phyloP scores from a whole-genome alignment of 2,113 vertebrate genomes.

The Daphoenositta chrysoptera region DNA sequence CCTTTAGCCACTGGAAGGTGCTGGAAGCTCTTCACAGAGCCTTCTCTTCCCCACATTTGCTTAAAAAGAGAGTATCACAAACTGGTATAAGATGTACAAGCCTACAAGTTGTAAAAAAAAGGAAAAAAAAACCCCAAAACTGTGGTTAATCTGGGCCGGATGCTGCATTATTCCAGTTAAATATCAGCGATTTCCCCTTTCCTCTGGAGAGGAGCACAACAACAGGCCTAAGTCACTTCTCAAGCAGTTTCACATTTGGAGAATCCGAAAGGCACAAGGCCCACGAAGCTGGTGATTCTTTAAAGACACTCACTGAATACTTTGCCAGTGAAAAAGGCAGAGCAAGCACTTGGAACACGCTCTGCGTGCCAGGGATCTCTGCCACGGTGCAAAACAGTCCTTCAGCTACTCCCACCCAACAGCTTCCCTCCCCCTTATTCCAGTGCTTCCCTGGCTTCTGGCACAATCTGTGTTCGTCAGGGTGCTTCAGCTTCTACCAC shows the following conservation, averaged over 20 bases:
- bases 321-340: not conserved
- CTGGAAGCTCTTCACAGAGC: not conserved
- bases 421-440: not conserved
- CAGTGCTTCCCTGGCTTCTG: not conserved
- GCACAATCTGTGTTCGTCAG: not conserved
- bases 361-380: not conserved
- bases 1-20: not conserved
- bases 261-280: not conserved
- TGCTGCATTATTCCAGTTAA: not conserved
- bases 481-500: not conserved
- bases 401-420: not conserved
- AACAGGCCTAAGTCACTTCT: not conserved
- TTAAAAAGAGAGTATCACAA: not conserved
- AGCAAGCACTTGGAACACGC: not conserved
- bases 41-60: not conserved
- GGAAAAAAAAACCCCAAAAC: not conserved
- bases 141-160: not conserved
- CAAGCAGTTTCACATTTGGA: not conserved
- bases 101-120: not conserved
- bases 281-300: rapidly evolving
- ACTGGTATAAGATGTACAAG: not conserved
- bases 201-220: not conserved
- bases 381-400: not conserved
- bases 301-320: not conserved
- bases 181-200: not conserved